phyloP scores from a whole-genome alignment of 2,888 invertebrate genomes.

The Cenopis cana region DNA sequence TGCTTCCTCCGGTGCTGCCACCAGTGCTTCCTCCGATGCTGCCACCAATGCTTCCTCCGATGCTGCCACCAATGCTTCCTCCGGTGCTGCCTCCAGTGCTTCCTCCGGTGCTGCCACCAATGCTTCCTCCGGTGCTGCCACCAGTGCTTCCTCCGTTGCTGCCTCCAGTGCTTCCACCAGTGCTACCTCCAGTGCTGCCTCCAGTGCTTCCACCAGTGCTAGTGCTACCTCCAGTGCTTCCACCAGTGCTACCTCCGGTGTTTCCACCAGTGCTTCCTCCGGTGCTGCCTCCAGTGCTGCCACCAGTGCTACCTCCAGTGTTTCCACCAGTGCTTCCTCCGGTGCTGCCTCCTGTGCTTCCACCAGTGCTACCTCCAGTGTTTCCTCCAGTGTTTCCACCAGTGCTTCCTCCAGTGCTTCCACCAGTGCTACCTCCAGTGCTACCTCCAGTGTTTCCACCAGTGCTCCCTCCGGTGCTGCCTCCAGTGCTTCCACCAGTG shows the following conservation, averaged over 20 bases:
- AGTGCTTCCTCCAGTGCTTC: neutral
- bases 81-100: no score
- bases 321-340: neutral
- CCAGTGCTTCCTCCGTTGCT: no score
- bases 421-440: neutral
- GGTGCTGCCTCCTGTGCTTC: neutral
- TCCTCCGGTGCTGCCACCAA: no score
- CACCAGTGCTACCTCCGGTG: neutral
- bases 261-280: no score
- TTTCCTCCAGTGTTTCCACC: neutral
- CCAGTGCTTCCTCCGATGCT: no score
- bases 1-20: no score
- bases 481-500: no score
- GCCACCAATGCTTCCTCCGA: no score
- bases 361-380: neutral
- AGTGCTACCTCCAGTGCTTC: neutral
- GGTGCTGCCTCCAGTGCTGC: neutral
- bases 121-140: no score
- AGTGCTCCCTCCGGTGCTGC: neutral
- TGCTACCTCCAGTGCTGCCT: no score
- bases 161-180: no score
- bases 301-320: neutral
- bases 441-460: neutral
- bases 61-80: no score
- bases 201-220: neutral